Evolutionary conservation across 2,113 vertebrate genomes (phyloP), one percentile per base, ranked within the genome.

Genomic region (Thermophis baileyi): DNA sequence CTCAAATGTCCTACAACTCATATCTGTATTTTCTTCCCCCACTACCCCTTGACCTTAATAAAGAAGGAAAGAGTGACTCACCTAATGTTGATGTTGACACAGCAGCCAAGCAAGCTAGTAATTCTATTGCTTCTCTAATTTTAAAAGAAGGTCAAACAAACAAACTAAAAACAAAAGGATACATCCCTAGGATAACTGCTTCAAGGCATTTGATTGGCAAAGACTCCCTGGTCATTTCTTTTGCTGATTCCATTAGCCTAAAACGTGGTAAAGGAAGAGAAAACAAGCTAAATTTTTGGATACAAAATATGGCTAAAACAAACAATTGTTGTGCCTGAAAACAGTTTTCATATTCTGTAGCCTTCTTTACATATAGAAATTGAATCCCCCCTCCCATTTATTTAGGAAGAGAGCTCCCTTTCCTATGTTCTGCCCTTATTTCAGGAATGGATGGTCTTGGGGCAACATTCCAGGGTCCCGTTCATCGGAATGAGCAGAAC

Each of bases 121-220:
- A 0, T 69, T 46, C 74, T 40, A 95, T 60, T 0, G 54, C 63
- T 0, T 0, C 53, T 81, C 50, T 30, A 44, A 85, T 7, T 50
- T 35, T 49, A 40, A 25, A 89, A 40, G 3, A 27, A 20, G 22
- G 22, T 54, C 87, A 44, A 4, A 5, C 35, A 40, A 91, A 87
- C 89, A 95, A 74, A 4, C 35, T 92, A 4, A 44, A 35, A 8
- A 3, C 2, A 18, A 10, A 98, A 99, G 98, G 99, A 99, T 99
- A 99, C 99, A 99, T 98, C 96, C 99, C 99, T 97, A 99, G 96
- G 97, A 99, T 99, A 96, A 99, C 99, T 25, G 99, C 99, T 97
- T 99, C 99, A 88, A 99, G 99, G 97, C 99, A 99, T 98, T 99
- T 99, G 97, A 99, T 99, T 93, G 99, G 99, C 95, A 99, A 97